These are phyloP conservation scores for Acromyrmex charruanus DNA, from an alignment of 1,140 invertebrate genomes.

Conservation along the genomic window DNA sequence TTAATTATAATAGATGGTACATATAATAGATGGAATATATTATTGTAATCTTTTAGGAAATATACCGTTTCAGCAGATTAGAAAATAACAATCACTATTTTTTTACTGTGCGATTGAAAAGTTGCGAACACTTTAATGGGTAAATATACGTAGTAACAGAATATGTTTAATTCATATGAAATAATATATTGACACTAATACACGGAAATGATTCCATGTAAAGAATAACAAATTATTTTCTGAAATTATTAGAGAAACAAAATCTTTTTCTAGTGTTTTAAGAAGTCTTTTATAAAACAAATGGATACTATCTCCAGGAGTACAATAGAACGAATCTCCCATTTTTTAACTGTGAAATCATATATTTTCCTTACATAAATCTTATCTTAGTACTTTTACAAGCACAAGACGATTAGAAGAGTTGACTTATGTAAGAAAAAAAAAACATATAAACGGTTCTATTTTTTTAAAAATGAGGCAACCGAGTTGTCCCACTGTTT, in stretches of 20 bases:
- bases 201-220: neutral
- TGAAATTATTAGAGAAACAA: neutral
- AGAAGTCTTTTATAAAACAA: neutral
- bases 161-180: no score
- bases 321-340: neutral
- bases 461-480: neutral
- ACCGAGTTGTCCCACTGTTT: neutral
- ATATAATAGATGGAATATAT: no score
- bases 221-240: neutral
- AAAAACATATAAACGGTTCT: neutral
- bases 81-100: neutral
- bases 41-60: neutral
- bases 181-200: neutral
- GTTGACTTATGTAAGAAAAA: constrained; percentile 11
- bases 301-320: neutral
- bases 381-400: neutral
- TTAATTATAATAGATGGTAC: no score
- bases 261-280: neutral
- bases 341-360: neutral
- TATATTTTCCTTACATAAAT: constrained; percentile 16
- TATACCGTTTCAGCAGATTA: no score
- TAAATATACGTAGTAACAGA: no score
- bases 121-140: no score
- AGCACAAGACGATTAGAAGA: neutral
- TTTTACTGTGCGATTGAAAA: neutral